A percentile compares a stretch with the other conserved stretches of the same genome.
These are phyloP conservation scores for Epinotia demarniana DNA, from an alignment of 2,888 invertebrate species.

Conservation along the genomic window DNA sequence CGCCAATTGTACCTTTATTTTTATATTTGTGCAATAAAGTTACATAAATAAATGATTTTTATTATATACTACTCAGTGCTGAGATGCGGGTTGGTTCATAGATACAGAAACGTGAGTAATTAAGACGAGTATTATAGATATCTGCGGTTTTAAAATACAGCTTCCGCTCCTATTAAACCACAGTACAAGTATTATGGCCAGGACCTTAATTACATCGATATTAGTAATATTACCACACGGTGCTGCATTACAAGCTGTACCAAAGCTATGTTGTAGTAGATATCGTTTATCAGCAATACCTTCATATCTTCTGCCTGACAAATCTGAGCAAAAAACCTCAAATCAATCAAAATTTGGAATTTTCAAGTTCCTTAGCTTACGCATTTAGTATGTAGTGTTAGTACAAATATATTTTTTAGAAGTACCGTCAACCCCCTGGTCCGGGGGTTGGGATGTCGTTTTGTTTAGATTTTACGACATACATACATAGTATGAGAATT, in stretches of 20 bases:
- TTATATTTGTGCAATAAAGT: too few relatives aligned
- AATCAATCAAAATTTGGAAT: too few relatives aligned
- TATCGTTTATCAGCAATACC: not conserved
- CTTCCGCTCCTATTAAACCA: slow-evolving; percentile 35
- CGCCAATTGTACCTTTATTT: too few relatives aligned
- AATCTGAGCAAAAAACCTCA: too few relatives aligned
- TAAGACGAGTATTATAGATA: slow-evolving; percentile 26
- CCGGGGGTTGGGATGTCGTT: too few relatives aligned
- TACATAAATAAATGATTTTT: not conserved
- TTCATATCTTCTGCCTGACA: too few relatives aligned
- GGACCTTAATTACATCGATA: not conserved
- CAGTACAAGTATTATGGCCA: slow-evolving; percentile 4
- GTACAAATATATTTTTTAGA: not conserved
- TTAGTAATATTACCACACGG: not conserved
- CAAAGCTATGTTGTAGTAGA: not conserved
- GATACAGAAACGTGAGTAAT: slow-evolving; percentile 37
- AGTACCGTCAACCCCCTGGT: not conserved
- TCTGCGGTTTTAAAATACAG: slow-evolving; percentile 33
- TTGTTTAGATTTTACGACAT: too few relatives aligned
- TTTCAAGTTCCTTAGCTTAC: too few relatives aligned
- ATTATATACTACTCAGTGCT: not conserved
- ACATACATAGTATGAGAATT: too few relatives aligned
- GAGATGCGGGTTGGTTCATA: not conserved
- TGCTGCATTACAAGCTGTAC: not conserved
- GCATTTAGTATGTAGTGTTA: not conserved